Conservation (phyloP, 2,113 vertebrate species). For the Miniopterus natalensis region DNA sequence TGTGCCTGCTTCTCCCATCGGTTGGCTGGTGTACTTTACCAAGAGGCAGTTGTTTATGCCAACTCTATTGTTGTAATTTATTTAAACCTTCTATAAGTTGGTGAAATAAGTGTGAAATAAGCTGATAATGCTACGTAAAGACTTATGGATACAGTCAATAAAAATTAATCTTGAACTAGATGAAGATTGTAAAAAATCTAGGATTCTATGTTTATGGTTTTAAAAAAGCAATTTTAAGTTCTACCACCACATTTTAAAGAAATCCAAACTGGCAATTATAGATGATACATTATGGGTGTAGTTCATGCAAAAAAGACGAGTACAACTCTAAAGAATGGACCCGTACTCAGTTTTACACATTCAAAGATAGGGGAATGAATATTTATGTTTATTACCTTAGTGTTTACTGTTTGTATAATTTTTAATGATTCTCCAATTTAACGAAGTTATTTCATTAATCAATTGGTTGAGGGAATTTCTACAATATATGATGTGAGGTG, state of each 20-base stretch:
- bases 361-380: neutral
- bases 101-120: slow-evolving; percentile 19
- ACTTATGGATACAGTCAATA: neutral
- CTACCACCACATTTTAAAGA: neutral
- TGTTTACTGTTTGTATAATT: neutral
- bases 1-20: neutral
- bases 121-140: slow-evolving; percentile 21
- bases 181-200: slow-evolving; percentile 22
- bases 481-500: neutral
- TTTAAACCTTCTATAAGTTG: slow-evolving; percentile 30
- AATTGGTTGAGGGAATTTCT: neutral
- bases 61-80: neutral
- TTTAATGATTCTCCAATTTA: slow-evolving; percentile 47
- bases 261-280: slow-evolving; percentile 16
- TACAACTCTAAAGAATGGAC: neutral
- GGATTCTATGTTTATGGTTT: slow-evolving; percentile 7
- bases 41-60: neutral
- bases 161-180: slow-evolving; percentile 37
- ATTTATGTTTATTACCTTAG: slow-evolving; percentile 46
- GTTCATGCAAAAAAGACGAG: neutral
- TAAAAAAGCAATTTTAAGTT: slow-evolving; percentile 45
- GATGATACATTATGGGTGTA: neutral
- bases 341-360: neutral
- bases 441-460: neutral
- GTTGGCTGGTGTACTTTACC: neutral